These are phyloP conservation scores for Drosophila kepulauana DNA, from an alignment of 1,140 invertebrate genomes.

Conservation along the genomic window DNA sequence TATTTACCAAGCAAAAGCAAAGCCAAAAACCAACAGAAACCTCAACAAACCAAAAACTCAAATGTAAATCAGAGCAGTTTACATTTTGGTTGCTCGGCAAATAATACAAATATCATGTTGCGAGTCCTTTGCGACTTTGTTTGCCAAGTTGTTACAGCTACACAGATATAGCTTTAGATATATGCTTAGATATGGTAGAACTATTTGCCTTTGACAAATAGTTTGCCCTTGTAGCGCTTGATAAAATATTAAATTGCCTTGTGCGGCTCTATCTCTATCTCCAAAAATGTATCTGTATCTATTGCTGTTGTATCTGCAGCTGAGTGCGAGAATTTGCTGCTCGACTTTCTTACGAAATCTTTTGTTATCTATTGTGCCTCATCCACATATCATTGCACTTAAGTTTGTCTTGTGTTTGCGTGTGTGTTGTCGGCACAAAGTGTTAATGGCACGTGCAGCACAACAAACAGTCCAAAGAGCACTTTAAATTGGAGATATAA, in stretches of 20 bases:
- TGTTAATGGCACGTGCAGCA: conserved; percentile 83
- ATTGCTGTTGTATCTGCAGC: conserved; percentile 24
- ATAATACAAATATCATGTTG: conserved; percentile 54
- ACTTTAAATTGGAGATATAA: background rate
- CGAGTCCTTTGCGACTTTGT: conserved; percentile 58
- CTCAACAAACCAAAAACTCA: conserved; percentile 52
- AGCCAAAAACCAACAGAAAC: conserved; percentile 31
- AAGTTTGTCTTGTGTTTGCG: conserved; percentile 32
- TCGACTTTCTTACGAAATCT: conserved; percentile 70
- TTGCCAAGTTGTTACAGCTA: conserved; percentile 67
- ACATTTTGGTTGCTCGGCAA: conserved; percentile 73
- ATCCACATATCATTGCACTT: conserved; percentile 12
- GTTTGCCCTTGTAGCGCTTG: conserved; percentile 70
- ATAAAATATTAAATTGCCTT: conserved; percentile 80
- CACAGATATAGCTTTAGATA: conserved; percentile 50
- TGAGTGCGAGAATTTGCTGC: conserved; percentile 53
- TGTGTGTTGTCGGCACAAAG: conserved; percentile 51
- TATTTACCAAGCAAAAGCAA: conserved; percentile 25
- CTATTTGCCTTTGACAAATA: conserved; percentile 69
- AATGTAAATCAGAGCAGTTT: conserved; percentile 77
- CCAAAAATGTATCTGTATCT: conserved; percentile 14
- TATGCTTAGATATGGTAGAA: conserved; percentile 35
- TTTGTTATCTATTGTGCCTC: conserved; percentile 59
- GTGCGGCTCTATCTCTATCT: conserved; percentile 19
- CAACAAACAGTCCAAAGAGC: background rate